phyloP scores from a whole-genome alignment of 1,140 invertebrate species.

The Dermatophagoides farinae region DNA sequence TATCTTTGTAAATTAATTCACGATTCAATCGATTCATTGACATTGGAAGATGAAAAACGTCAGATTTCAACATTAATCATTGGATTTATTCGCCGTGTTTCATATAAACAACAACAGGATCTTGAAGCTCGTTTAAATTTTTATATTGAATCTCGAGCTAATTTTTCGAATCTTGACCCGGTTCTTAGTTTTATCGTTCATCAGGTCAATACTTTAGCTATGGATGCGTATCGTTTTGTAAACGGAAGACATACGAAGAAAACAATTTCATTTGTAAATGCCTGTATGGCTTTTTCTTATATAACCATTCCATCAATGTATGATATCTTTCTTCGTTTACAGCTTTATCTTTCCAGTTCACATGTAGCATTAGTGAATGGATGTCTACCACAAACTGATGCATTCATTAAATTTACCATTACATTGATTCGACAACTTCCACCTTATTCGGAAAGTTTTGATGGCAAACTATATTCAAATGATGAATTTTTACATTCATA shows the following conservation, averaged over 20 bases:
- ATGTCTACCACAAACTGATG: conserved; percentile 80
- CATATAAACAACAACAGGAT: conserved; percentile 46
- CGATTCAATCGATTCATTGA: conserved; percentile 77
- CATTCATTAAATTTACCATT: conserved; percentile 71
- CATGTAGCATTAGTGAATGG: conserved; percentile 72
- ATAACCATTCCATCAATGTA: conserved; percentile 84
- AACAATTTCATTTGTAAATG: conserved; percentile 61
- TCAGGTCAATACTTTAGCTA: conserved; percentile 55
- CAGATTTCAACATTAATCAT: conserved; percentile 63
- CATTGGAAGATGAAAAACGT: conserved; percentile 72
- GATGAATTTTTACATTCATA: conserved; percentile 50
- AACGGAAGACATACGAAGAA: conserved; percentile 52
- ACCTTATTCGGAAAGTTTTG: conserved; percentile 41
- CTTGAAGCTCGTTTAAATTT: conserved; percentile 53
- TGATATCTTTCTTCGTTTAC: conserved; percentile 46
- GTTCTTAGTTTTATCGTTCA: conserved; percentile 38
- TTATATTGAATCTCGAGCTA: conserved; percentile 68
- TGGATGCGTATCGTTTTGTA: conserved; percentile 47
- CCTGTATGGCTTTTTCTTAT: conserved; percentile 83
- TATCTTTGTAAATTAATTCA: conserved; percentile 67
- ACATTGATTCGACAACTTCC: conserved; percentile 55
- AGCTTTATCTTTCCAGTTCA: conserved; percentile 64
- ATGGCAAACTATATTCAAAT: conserved; percentile 45
- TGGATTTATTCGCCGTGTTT: conserved; percentile 50
- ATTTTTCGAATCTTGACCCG: conserved; percentile 68